A percentile compares a stretch with the other conserved stretches of the same genome.
These are phyloP conservation scores for Apis laboriosa DNA, from an alignment of 1,140 invertebrate genomes.

Conservation along the genomic window DNA sequence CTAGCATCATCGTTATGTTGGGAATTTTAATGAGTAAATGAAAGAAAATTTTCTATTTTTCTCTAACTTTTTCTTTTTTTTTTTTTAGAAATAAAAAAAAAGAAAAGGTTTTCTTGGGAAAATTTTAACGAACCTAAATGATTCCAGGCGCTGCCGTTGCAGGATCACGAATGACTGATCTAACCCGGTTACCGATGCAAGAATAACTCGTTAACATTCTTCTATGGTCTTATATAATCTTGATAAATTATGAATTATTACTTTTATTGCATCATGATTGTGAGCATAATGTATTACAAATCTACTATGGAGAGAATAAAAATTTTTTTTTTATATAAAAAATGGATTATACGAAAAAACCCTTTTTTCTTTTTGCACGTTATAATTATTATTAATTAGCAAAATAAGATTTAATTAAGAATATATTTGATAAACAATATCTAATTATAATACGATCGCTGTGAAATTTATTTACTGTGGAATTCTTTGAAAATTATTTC, in stretches of 20 bases:
- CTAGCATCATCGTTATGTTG: constrained; percentile 56
- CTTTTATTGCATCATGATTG: background rate
- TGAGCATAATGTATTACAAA: background rate
- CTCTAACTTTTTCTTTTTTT: too few species aligned
- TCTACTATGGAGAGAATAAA: background rate
- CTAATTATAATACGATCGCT: too few species aligned
- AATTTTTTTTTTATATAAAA: too few species aligned
- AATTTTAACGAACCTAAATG: background rate
- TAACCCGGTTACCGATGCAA: constrained; percentile 62
- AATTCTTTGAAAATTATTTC: too few species aligned
- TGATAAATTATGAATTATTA: constrained; percentile 1
- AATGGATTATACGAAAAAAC: too few species aligned
- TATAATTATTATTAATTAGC: too few species aligned
- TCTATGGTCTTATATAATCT: background rate
- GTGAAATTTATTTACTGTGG: too few species aligned
- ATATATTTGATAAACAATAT: too few species aligned
- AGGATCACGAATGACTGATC: constrained; percentile 59
- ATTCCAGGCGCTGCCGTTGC: constrained; percentile 56
- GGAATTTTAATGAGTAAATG: constrained; percentile 62
- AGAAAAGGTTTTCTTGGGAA: too few species aligned
- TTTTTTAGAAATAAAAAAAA: too few species aligned
- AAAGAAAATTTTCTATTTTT: background rate
- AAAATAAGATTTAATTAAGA: too few species aligned
- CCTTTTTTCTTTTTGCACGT: too few species aligned
- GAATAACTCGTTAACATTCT: constrained; percentile 36